Percentiles rank a stretch among this genome's conserved stretches.
phyloP scores from a whole-genome alignment of 2,113 vertebrate genomes.

The Passer montanus region DNA sequence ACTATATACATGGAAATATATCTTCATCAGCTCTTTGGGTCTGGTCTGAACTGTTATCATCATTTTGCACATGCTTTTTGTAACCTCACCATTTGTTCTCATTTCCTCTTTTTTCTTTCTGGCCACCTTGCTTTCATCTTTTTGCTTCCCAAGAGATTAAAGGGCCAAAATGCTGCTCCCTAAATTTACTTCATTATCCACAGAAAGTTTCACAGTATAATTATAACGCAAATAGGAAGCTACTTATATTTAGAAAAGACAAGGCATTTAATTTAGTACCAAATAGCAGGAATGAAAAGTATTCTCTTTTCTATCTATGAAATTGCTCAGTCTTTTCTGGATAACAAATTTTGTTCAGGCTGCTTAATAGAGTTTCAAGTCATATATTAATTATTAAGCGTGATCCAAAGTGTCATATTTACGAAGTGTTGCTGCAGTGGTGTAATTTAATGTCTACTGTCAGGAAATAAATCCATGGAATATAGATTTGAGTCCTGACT shows the following conservation, averaged over 20 bases:
- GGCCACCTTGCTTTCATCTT: not conserved
- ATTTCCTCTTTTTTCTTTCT: not conserved
- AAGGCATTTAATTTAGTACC: not conserved
- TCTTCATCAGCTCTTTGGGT: not conserved
- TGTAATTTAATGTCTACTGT: conserved; percentile 5
- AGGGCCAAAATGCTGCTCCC: not conserved
- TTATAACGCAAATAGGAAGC: conserved; percentile 31
- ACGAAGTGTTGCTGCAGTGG: not conserved
- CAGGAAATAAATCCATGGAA: conserved; percentile 15
- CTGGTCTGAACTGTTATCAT: not conserved
- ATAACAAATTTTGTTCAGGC: not conserved
- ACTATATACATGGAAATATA: not conserved
- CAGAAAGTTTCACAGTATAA: not conserved
- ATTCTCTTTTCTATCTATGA: not conserved
- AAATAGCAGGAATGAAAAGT: not conserved
- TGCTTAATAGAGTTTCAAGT: conserved; percentile 12
- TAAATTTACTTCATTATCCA: not conserved
- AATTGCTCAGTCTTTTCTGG: not conserved
- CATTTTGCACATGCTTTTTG: not conserved
- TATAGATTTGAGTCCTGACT: not conserved
- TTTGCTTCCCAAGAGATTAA: not conserved
- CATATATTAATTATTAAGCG: not conserved
- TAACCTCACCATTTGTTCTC: not conserved
- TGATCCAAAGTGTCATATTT: not conserved
- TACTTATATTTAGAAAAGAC: not conserved